These are phyloP conservation scores for Varanus salvator DNA, from an alignment of 2,113 vertebrate genomes.

Conservation along the genomic window DNA sequence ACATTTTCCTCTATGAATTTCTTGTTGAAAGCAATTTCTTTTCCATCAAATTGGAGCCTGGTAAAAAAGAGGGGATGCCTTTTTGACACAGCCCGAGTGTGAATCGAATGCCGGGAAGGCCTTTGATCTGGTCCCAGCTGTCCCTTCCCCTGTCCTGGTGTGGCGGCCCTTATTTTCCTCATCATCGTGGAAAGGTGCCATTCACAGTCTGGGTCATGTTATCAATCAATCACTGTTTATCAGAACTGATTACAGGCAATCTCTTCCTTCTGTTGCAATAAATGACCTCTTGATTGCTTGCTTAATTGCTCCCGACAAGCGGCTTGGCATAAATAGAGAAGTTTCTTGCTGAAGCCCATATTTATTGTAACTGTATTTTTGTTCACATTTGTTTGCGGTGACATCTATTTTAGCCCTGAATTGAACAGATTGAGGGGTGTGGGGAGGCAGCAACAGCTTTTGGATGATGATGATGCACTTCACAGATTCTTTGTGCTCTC, in stretches of 20 bases:
- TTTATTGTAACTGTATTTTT: conserved; percentile 19
- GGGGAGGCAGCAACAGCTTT: background rate
- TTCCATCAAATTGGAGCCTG: too few species aligned
- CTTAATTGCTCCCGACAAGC: background rate
- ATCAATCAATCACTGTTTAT: conserved; percentile 32
- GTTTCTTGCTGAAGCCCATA: conserved; percentile 26
- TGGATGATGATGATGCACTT: conserved; percentile 11
- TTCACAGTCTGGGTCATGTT: conserved; percentile 36
- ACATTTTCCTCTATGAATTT: too few species aligned
- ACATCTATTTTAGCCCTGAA: conserved; percentile 18
- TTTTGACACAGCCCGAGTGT: too few species aligned
- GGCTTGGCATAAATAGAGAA: conserved; percentile 22
- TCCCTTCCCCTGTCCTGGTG: too few species aligned
- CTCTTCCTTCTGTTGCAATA: conserved; percentile 56
- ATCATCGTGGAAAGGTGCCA: background rate
- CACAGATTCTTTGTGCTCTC: background rate
- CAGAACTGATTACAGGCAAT: conserved; percentile 66
- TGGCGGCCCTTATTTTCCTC: background rate
- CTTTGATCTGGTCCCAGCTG: too few species aligned
- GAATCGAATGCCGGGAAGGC: too few species aligned
- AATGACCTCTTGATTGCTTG: conserved; percentile 55
- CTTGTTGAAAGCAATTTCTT: too few species aligned
- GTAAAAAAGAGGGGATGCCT: too few species aligned
- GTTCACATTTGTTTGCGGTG: background rate
- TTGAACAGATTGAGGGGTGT: background rate